These are phyloP conservation scores for Phyllotreta striolata DNA, from an alignment of 2,888 invertebrate genomes.

Conservation along the genomic window DNA sequence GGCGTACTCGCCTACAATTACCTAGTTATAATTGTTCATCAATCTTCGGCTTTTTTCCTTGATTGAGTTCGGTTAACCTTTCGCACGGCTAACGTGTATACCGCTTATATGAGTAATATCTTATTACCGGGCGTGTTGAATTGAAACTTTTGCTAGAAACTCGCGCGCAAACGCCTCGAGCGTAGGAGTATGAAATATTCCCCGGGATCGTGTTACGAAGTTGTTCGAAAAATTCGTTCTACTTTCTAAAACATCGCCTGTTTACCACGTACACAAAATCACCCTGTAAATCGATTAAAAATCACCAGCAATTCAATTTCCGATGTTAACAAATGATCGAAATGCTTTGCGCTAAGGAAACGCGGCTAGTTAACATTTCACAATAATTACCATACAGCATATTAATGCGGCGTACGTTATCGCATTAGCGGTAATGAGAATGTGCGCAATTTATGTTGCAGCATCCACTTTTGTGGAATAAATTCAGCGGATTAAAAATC, in stretches of 20 bases:
- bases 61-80: conserved; percentile 29
- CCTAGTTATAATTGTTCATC: conserved; percentile 29
- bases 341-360: conserved; percentile 13
- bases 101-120: conserved; percentile 17
- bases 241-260: no score
- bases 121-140: conserved; percentile 23
- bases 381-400: conserved; percentile 29
- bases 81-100: conserved; percentile 22
- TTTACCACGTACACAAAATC: neutral
- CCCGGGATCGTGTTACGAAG: no score
- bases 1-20: conserved; percentile 26
- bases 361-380: conserved; percentile 34
- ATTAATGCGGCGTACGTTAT: conserved; percentile 29
- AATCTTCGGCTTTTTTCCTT: conserved; percentile 19
- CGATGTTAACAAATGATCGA: conserved; percentile 30
- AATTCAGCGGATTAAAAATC: conserved; percentile 26
- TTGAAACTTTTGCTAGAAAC: conserved; percentile 9
- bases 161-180: neutral
- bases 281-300: conserved; percentile 7
- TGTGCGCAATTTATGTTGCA: conserved; percentile 33
- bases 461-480: conserved; percentile 31
- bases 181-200: no score
- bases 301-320: conserved; percentile 15
- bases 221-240: no score
- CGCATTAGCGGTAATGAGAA: conserved; percentile 32